Conservation (phyloP, 2,888 invertebrate genomes). For the Dryobota labecula region DNA sequence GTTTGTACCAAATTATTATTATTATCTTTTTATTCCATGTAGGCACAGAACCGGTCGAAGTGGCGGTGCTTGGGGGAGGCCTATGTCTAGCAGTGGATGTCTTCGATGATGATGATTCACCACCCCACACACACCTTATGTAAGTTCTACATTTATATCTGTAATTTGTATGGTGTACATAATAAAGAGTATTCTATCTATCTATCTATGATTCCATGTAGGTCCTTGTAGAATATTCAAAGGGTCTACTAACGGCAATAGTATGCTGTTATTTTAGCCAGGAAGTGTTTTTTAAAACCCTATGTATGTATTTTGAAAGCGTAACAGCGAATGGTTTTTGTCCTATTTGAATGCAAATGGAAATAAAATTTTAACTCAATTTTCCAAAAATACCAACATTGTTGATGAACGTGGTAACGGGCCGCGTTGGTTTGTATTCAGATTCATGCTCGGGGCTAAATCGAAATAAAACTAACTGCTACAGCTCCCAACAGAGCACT, state of each 20-base stretch:
- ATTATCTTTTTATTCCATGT: neutral
- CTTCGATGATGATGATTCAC: too few species aligned
- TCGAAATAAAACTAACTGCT: neutral
- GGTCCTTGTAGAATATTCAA: neutral
- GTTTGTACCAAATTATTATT: neutral
- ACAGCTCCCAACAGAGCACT: too few species aligned
- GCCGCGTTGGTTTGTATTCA: neutral
- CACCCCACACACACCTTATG: too few species aligned
- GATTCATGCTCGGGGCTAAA: neutral
- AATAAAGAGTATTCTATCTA: too few species aligned
- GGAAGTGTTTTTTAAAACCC: neutral
- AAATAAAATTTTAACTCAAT: neutral
- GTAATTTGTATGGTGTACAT: too few species aligned
- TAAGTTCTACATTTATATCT: too few species aligned
- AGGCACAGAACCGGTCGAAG: too few species aligned
- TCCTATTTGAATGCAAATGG: neutral
- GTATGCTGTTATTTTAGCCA: neutral
- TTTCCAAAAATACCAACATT: neutral
- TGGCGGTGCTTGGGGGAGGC: too few species aligned
- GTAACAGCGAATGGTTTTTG: neutral
- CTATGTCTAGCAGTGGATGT: too few species aligned
- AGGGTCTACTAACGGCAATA: neutral
- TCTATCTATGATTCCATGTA: too few species aligned
- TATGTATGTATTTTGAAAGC: neutral
- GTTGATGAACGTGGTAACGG: neutral